Evolutionary conservation across 2,797 vertebrate genomes (phyloP).

Genomic region (Oryzias dopingdopingensis): DNA sequence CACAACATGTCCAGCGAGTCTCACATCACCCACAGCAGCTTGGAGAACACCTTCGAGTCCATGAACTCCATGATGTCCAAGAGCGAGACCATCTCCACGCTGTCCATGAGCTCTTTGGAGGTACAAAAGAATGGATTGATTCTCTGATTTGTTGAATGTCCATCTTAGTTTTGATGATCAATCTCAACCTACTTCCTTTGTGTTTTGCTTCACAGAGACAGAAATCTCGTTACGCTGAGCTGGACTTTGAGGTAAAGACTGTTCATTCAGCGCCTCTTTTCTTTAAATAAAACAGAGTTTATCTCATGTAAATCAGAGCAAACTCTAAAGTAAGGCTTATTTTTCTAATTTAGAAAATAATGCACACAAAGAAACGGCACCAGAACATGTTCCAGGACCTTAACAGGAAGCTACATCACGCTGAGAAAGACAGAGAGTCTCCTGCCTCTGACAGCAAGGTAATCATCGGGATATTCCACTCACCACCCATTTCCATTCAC

Average conservation of each 20-base stretch:
- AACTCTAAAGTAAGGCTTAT: neutral
- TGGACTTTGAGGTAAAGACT: slow-evolving; percentile 95
- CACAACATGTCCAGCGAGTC: slow-evolving; percentile 89
- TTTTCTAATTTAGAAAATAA: slow-evolving; percentile 86
- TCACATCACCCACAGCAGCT: slow-evolving; percentile 86
- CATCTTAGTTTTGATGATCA: slow-evolving; percentile 5
- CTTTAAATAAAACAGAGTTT: neutral
- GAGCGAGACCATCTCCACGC: slow-evolving; percentile 90
- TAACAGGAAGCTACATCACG: slow-evolving; percentile 94
- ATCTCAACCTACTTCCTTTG: slow-evolving; percentile 25
- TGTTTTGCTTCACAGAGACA: slow-evolving; percentile 81
- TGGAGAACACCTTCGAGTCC: slow-evolving; percentile 89
- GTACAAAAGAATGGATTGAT: slow-evolving; percentile 68
- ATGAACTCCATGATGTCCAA: slow-evolving; percentile 91
- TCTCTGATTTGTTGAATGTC: neutral
- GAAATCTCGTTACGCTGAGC: slow-evolving; percentile 96
- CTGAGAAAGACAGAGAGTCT: slow-evolving; percentile 93
- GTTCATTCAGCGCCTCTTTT: neutral
- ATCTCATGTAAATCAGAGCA: neutral
- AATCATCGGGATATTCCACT: slow-evolving; percentile 24
- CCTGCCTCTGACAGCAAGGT: slow-evolving; percentile 95
- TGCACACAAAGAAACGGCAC: slow-evolving; percentile 99
- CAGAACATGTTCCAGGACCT: slow-evolving; percentile 99
- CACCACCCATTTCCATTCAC: slow-evolving; percentile 28
- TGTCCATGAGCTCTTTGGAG: slow-evolving; percentile 98